Evolutionary conservation across 2,113 vertebrate species (phyloP), one percentile per base, ranked within the genome.

Genomic region (Prionailurus bengalensis): DNA sequence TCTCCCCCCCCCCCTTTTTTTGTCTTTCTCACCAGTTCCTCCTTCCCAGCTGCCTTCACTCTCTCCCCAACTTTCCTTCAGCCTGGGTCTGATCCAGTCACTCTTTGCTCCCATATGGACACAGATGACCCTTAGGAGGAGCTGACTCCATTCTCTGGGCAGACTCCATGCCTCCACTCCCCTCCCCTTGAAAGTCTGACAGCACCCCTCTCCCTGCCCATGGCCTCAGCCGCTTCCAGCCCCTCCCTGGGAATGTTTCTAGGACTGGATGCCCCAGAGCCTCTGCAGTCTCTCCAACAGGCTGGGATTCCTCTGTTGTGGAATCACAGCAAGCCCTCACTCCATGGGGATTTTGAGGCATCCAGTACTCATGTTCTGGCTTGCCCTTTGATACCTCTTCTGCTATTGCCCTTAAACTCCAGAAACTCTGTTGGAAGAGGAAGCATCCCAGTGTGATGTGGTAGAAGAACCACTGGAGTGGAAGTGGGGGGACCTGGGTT

Each of bases 61-160:
- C 23, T 92, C 55, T 93, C 51, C 33, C 61, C 53, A 83, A 63
- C 91, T 97, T 95, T n/a, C 66, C 91, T 89, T 80, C 73, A 45
- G 25, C 66, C 65, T 66, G 66, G 13, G 1, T 65, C 93, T 91
- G 79, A 61, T 29, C 61, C 81, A 33, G n/a, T 14, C 10, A 8
- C 25, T 23, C 79, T 42, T n/a, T n/a, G 6, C 76, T 55, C 17
- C 42, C 1, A 1, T 13, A 45, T 13, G 13, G 70, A 33, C 8
- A n/a, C 21, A 31, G 42, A 45, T 55, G 76, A 36, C 53, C 45
- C 71, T 82, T 45, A 58, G 27, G 7, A 85, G 78, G 36, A 78
- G 58, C 81, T 7, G 82, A 42, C 76, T 78, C 27, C 70, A 10
- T 80, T n/a, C 29, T 80, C 70, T 55, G 11, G 1, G 42, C 25